Evolutionary conservation across 2,797 vertebrate species (phyloP).

Genomic region (Phalloptychus januarius): DNA sequence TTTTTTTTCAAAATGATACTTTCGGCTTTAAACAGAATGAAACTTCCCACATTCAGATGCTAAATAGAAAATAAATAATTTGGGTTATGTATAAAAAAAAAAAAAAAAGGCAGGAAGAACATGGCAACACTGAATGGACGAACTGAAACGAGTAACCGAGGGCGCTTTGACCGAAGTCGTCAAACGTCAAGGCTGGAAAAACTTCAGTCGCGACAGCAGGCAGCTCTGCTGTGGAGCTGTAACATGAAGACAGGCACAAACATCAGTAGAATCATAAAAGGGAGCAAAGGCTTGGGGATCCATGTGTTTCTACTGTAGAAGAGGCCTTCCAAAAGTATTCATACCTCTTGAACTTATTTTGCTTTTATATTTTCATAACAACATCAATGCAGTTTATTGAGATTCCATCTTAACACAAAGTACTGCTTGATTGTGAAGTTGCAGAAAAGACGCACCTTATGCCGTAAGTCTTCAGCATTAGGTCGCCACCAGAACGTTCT

Average conservation of each 20-base stretch:
- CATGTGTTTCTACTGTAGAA: constrained; percentile 12
- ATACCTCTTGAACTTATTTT: background rate
- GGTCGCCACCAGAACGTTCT: too few species aligned
- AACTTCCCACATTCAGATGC: constrained; percentile 77
- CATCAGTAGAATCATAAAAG: constrained; percentile 24
- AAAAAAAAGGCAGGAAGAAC: constrained; percentile 62
- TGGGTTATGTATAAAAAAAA: constrained; percentile 44
- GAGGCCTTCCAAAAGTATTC: background rate
- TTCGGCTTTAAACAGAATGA: constrained; percentile 56
- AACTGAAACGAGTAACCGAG: constrained; percentile 28
- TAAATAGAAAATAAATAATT: constrained; percentile 75
- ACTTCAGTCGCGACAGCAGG: background rate
- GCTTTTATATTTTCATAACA: background rate
- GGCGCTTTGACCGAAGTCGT: background rate
- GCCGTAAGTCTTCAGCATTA: background rate
- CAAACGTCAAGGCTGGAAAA: background rate
- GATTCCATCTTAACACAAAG: background rate
- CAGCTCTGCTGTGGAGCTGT: constrained; percentile 19
- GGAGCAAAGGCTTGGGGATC: constrained; percentile 38
- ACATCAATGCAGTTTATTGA: background rate
- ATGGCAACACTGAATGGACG: constrained; percentile 52
- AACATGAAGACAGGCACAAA: constrained; percentile 14
- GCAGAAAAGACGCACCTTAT: background rate
- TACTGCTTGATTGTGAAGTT: background rate
- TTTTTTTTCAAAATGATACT: constrained; percentile 53